Conservation (phyloP, 2,888 invertebrate genomes). For the Diadromus collaris region DNA sequence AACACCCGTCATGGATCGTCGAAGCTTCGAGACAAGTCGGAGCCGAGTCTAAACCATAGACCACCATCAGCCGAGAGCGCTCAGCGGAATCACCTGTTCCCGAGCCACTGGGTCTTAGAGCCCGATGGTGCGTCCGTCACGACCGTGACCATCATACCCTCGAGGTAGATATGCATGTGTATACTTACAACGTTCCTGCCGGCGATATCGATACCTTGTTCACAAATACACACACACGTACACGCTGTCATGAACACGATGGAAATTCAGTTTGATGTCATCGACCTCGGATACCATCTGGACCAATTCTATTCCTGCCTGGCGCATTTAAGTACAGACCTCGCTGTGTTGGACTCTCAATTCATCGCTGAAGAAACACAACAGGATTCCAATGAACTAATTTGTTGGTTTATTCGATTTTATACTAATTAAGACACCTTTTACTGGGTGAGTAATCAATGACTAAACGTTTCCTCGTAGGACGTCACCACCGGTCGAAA, state of each 20-base stretch:
- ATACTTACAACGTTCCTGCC: constrained; percentile 1
- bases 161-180: neutral
- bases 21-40: constrained; percentile 21
- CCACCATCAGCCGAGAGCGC: constrained; percentile 4
- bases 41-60: constrained; percentile 21
- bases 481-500: too few relatives aligned
- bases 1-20: constrained; percentile 13
- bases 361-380: too few relatives aligned
- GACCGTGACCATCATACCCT: constrained; percentile 12
- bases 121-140: constrained; percentile 21
- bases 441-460: too few relatives aligned
- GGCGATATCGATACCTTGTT: constrained; percentile 9
- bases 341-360: neutral
- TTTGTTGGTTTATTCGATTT: too few relatives aligned
- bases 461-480: too few relatives aligned
- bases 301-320: neutral
- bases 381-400: too few relatives aligned
- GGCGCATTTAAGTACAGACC: neutral
- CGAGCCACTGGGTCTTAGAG: constrained; percentile 8
- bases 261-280: constrained; percentile 1
- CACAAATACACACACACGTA: neutral
- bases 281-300: neutral
- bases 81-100: constrained; percentile 13
- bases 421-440: too few relatives aligned
- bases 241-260: neutral